phyloP scores from a whole-genome alignment of 2,888 invertebrate species.

The Drosophila heteroneura region DNA sequence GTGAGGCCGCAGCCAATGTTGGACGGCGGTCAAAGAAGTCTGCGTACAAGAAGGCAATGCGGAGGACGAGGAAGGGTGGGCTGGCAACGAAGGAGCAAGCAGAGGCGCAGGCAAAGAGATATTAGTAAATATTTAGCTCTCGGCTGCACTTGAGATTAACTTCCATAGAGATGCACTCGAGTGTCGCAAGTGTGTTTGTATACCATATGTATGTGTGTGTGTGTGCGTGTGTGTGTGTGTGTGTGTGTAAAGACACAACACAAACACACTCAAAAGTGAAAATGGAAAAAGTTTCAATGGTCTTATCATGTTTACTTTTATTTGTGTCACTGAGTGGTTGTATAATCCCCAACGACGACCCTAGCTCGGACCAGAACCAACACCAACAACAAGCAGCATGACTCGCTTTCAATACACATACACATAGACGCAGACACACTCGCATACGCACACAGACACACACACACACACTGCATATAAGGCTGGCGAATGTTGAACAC shows the following conservation, averaged over 20 bases:
- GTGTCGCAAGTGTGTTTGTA: slow-evolving; percentile 15
- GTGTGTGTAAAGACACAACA: slow-evolving; percentile 61
- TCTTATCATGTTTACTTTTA: slow-evolving; percentile 80
- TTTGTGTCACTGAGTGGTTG: slow-evolving; percentile 81
- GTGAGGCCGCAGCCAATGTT: slow-evolving; percentile 35
- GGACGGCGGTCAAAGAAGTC: slow-evolving; percentile 59
- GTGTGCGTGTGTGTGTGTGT: slow-evolving; percentile 13
- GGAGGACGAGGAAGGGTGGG: neutral
- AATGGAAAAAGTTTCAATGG: slow-evolving; percentile 81
- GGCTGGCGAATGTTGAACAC: slow-evolving; percentile 68
- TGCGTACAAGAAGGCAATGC: slow-evolving; percentile 17
- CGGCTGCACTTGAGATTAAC: slow-evolving; percentile 81
- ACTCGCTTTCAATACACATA: slow-evolving; percentile 17
- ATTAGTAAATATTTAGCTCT: slow-evolving; percentile 79
- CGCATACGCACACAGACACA: slow-evolving; percentile 5
- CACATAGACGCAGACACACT: slow-evolving; percentile 25
- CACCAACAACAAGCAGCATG: slow-evolving; percentile 7
- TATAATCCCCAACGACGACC: slow-evolving; percentile 64
- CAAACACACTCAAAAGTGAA: slow-evolving; percentile 81
- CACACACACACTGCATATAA: neutral
- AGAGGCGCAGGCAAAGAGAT: slow-evolving; percentile 27
- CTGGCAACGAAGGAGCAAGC: neutral
- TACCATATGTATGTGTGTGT: neutral
- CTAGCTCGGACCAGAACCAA: slow-evolving; percentile 40
- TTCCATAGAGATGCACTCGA: slow-evolving; percentile 58